Base-by-base conservation (phyloP, 2,797 vertebrate genomes). In the Melanogrammus aeglefinus region DNA sequence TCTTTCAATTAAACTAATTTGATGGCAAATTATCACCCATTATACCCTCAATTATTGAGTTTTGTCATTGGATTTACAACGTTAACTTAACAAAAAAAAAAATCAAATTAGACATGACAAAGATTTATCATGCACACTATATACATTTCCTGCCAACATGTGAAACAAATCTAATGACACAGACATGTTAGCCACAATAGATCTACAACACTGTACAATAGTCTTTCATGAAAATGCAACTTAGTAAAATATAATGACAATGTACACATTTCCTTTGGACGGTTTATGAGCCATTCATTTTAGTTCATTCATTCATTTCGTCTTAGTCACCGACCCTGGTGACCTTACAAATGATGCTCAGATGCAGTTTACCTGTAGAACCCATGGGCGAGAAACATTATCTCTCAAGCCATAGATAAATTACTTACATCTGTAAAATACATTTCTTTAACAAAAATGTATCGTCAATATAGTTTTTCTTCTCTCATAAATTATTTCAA, bases 171-270 rank as follows among this genome's bases (percentile, higher is more conserved):
- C 63, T 69, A 69, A 24, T 8, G 47, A 51, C 3, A 51, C 47
- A 24, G 18, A 63, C 6, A 63, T 12, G 57, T 77, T 71, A 63
- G 41, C 7, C 73, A 33, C 36, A 69, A 27, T 27, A 27, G 27
- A 12, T 63, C 57, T 3, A 69, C 8, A n/a, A 66, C 51, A 81
- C 63, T 88, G 57, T 79, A 84, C 80, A 81, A 81, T 78, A 71
- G 74, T n/a, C 75, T 83, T 80, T 73, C 78, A 84, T 79, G 75
- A 90, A 90, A 92, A 91, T 87, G 89, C 8, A 82, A 85, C 27
- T 41, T 79, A 80, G 73, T 85, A 83, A 86, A 91, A 78, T 79
- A 86, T 86, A 89, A 87, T 88, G 71, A 81, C 88, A 85, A 89
- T 86, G 31, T 85, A 88, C 79, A 87, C 73, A 82, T 79, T 70